Evolutionary conservation across 2,797 vertebrate species (phyloP).

Genomic region (Petrocephalus schoutedeni): DNA sequence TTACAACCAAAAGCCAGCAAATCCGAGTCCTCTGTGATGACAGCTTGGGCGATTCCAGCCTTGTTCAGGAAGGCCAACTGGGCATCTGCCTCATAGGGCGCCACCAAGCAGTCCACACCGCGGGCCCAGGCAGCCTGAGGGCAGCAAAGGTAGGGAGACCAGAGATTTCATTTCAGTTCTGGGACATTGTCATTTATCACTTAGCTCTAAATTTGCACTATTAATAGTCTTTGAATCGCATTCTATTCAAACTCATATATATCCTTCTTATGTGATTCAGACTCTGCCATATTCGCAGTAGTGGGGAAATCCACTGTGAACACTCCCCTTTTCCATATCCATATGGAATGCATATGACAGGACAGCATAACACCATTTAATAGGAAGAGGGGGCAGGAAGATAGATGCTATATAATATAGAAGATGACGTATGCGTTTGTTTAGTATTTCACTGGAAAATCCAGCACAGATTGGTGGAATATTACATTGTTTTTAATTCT

Average conservation of each 20-base stretch:
- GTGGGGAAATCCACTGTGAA: not conserved
- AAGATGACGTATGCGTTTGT: not conserved
- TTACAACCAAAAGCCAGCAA: constrained; percentile 94
- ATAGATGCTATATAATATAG: not conserved
- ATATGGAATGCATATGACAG: not conserved
- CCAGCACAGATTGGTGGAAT: not conserved
- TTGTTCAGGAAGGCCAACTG: constrained; percentile 89
- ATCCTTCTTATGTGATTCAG: not conserved
- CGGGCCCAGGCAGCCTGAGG: constrained; percentile 73
- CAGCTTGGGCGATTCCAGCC: constrained; percentile 76
- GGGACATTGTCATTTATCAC: not conserved
- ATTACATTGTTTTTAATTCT: no score
- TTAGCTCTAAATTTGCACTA: not conserved
- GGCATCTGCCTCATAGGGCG: constrained; percentile 94
- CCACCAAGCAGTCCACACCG: constrained; percentile 87
- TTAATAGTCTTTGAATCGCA: not conserved
- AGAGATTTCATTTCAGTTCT: not conserved
- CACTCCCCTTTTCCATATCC: not conserved
- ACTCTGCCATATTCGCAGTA: not conserved
- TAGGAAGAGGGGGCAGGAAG: not conserved
- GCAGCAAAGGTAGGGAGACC: not conserved
- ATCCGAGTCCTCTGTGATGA: constrained; percentile 95
- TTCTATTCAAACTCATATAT: not conserved
- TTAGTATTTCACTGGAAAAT: not conserved
- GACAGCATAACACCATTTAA: not conserved